These are phyloP conservation scores for Vulpes lagopus DNA, from an alignment of 2,113 vertebrate genomes.

Conservation along the genomic window DNA sequence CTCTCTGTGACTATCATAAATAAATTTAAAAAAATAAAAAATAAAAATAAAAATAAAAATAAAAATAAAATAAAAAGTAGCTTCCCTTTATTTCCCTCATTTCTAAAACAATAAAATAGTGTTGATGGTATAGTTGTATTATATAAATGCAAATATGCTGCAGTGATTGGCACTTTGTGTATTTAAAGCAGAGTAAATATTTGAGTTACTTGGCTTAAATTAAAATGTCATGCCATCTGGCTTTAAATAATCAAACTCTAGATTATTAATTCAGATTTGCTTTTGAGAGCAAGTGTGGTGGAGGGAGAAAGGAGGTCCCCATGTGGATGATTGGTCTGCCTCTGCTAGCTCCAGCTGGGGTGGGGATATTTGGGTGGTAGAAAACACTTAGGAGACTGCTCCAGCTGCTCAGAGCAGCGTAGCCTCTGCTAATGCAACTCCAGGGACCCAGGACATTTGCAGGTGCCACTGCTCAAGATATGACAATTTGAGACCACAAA, in stretches of 20 bases:
- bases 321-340: background rate
- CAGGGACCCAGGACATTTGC: background rate
- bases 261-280: constrained; percentile 9
- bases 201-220: constrained; percentile 49
- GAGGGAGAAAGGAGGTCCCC: background rate
- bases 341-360: background rate
- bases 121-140: background rate
- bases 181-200: constrained; percentile 42
- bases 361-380: background rate
- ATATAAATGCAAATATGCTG: background rate
- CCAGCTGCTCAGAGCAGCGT: background rate
- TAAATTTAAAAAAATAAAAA: too few relatives aligned
- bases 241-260: constrained; percentile 4
- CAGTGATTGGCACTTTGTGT: background rate
- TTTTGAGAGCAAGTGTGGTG: background rate
- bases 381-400: too few relatives aligned
- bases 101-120: background rate
- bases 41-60: too few relatives aligned
- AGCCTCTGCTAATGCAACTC: background rate
- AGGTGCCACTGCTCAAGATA: background rate
- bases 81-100: background rate
- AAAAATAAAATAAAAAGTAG: too few relatives aligned
- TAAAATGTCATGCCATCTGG: constrained; percentile 44
- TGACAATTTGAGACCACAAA: background rate
- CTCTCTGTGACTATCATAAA: too few relatives aligned